Base-by-base conservation (phyloP, 2,797 vertebrate genomes). In the Aeoliscus strigatus region DNA sequence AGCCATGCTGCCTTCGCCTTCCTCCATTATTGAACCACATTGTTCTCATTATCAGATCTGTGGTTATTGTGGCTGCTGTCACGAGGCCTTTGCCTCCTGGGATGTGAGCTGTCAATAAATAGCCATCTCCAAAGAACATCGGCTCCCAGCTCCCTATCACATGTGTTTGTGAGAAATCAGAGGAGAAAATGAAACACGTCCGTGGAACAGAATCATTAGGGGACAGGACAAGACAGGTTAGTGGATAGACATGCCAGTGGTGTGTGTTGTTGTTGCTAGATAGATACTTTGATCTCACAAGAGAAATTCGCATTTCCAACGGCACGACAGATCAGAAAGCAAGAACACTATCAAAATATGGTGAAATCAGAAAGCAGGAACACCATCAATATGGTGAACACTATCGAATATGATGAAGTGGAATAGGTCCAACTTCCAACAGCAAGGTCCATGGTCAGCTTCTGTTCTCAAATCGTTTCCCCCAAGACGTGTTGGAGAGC, bases 111-210 rank as follows among this genome's bases (percentile, higher is more conserved):
- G 60, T 31, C 23, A 31, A 56, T 60, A 77, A 80, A 80, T 67
- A 34, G 52, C 55, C 54, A n/a, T 39, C 60, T 46, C 52, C 32
- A 29, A 39, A 62, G 49, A 69, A 73, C 56, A 63, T 57, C 54
- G 65, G 39, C 62, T 70, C 49, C 37, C 5, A 11, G 59, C 49
- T 59, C 51, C 42, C 57, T 43, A 45, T 65, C 60, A 69, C 43
- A 58, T 73, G 54, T 63, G 60, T 76, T 74, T 60, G 59, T 53
- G 50, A 51, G 30, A 65, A 73, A 79, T 62, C 66, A 46, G 44
- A 28, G 31, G 45, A 66, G 71, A 81, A 80, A 79, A 77, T 68
- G 60, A 69, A 79, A 81, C 58, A 64, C 55, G 40, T 75, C 60
- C 66, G 58, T 56, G 40, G 55, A 51, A 32, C 50, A 55, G 53